These are phyloP conservation scores for Columba janthina DNA, from an alignment of 2,113 vertebrate genomes.

Conservation along the genomic window DNA sequence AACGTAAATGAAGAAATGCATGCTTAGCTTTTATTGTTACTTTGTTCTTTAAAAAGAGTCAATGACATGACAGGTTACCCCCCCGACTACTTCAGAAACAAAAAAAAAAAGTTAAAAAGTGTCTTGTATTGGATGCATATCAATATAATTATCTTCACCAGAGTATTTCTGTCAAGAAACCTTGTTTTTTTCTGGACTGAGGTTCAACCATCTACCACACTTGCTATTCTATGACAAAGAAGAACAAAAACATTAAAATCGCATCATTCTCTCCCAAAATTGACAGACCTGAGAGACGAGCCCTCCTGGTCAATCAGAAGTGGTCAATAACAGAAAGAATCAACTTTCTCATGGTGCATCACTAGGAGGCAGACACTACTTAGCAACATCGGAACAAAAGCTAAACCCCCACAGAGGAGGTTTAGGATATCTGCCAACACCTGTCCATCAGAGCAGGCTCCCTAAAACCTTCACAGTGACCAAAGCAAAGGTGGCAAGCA, in stretches of 20 bases:
- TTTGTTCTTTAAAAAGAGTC: slow-evolving; percentile 19
- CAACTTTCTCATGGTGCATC: not conserved
- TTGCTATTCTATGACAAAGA: not conserved
- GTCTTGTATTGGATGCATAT: not conserved
- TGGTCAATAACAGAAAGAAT: not conserved
- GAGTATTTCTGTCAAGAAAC: not conserved
- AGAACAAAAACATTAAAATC: not conserved
- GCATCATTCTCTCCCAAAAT: not conserved
- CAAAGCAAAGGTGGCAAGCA: not conserved
- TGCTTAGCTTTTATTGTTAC: not conserved
- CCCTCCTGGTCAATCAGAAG: not conserved
- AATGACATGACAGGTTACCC: not conserved
- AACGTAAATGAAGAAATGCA: slow-evolving; percentile 24
- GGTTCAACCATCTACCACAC: not conserved
- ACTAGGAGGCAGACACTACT: not conserved
- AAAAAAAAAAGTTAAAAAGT: not conserved
- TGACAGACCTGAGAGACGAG: not conserved
- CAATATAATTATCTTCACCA: not conserved
- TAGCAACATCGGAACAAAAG: not conserved
- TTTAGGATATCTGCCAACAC: not conserved
- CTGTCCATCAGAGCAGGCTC: not conserved
- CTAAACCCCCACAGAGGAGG: not conserved
- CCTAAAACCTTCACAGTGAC: not conserved
- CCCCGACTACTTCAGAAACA: not conserved
- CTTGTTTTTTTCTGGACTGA: not conserved